Base-by-base conservation (phyloP, 23 tunicate genomes). In the Aplidium turbinatum region DNA sequence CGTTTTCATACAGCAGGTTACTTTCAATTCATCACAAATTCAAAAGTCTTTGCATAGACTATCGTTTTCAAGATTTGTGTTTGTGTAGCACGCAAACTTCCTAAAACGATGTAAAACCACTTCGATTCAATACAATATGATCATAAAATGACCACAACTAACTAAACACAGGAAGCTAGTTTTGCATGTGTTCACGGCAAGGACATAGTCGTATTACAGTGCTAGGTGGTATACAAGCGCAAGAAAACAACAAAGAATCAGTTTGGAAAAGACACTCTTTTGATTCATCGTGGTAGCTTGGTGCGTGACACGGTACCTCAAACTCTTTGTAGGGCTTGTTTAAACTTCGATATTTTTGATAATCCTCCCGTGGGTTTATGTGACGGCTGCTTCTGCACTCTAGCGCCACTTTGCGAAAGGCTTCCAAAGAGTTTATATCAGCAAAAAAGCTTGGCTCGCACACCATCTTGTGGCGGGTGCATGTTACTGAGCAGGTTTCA, bases 391-490 rank as follows among this genome's bases (percentile, higher is more conserved):
- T 38, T 3, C n/a, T 20, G 83, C 97, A 91, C 3, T 35, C 6
- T 31, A 26, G 62, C 42, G 29, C 52, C 35, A 24, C 20, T 9
- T 39, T 23, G 56, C 24, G 33, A 30, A 91, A 84, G 18, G 4
- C 4, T 23, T 56, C 68, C 1, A 4, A 29, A 18, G 42, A 23
- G 73, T 86, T 93, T 26, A 86, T 68, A 21, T 63, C 31, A 4
- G 77, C 55, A 53, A 93, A 93, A 33, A 51, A 80, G 7, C 61
- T 54, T 47, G 85, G 84, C 64, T 86, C 94, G 81, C 98, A 93
- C 50, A 77, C 76, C 72, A 85, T 30, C 53, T 86, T 70, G 78
- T 76, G 68, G 56, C 93, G 79, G 25, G 72, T 32, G 47, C 98
- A 93, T 36, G 84, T 70, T 40, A 47, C 31, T 31, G 87, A 53